These are phyloP conservation scores for Drosophila navojoa DNA, from an alignment of 1,140 invertebrate genomes.

Conservation along the genomic window DNA sequence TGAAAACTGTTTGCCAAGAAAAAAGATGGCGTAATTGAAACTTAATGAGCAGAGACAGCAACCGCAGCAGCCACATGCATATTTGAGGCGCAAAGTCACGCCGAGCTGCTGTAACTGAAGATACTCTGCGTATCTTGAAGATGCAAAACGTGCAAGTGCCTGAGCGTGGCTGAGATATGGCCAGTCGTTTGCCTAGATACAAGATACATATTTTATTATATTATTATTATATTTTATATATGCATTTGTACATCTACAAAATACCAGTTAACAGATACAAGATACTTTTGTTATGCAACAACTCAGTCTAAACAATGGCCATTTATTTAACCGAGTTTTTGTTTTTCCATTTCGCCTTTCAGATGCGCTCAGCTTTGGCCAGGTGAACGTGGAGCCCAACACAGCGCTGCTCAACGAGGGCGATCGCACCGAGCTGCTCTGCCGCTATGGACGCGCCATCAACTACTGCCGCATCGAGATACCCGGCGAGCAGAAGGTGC, in stretches of 20 bases:
- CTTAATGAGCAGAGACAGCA: slow-evolving; percentile 70
- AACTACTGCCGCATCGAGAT: slow-evolving; percentile 85
- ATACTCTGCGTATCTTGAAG: slow-evolving; percentile 54
- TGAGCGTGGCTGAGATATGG: slow-evolving; percentile 12
- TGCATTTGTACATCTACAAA: no score
- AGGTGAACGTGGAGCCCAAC: slow-evolving; percentile 77
- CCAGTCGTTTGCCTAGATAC: slow-evolving; percentile 48
- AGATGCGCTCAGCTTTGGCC: slow-evolving; percentile 75
- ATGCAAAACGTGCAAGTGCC: slow-evolving; percentile 58
- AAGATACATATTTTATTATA: slow-evolving; percentile 31
- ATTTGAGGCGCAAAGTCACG: slow-evolving; percentile 17
- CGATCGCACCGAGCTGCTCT: slow-evolving; percentile 84
- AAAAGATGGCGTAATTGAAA: slow-evolving; percentile 66
- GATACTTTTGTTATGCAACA: slow-evolving; percentile 51
- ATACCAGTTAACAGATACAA: slow-evolving; percentile 41
- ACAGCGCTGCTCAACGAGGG: slow-evolving; percentile 81
- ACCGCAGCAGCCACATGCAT: slow-evolving; percentile 25
- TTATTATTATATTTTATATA: no score
- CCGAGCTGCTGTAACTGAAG: slow-evolving; percentile 6
- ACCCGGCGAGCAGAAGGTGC: slow-evolving; percentile 83
- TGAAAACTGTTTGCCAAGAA: slow-evolving; percentile 43
- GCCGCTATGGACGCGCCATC: slow-evolving; percentile 80
- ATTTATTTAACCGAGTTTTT: slow-evolving; percentile 3
- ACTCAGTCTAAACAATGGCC: slow-evolving; percentile 23
- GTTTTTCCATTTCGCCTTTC: slow-evolving; percentile 25